Percentiles rank a stretch among this genome's conserved stretches.
These are phyloP conservation scores for Corythoichthys haematopterus DNA, from an alignment of 2,113 vertebrate species.

Conservation along the genomic window DNA sequence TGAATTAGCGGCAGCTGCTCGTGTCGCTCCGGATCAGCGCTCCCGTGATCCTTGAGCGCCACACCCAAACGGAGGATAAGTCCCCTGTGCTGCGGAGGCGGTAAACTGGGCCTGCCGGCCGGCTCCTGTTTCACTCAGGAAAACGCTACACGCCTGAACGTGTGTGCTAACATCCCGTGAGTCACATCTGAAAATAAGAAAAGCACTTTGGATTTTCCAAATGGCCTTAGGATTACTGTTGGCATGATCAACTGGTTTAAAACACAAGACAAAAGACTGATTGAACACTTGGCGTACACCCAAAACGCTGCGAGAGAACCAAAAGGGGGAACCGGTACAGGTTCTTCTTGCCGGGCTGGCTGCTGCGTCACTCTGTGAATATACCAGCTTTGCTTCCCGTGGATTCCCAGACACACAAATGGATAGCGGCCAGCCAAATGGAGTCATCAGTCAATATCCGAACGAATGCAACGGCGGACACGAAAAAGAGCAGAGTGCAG, in stretches of 20 bases:
- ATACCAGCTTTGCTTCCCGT: slow-evolving; percentile 27
- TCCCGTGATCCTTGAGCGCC: slow-evolving; percentile 62
- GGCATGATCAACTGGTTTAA: not conserved
- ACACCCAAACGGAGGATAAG: slow-evolving; percentile 64
- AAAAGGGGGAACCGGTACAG: slow-evolving; percentile 6
- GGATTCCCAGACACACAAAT: slow-evolving; percentile 7
- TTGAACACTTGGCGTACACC: slow-evolving; percentile 12
- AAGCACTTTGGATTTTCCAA: not conserved
- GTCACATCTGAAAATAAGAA: not conserved
- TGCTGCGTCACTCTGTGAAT: slow-evolving; percentile 13
- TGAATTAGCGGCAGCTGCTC: slow-evolving; percentile 59
- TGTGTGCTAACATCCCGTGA: slow-evolving; percentile 21
- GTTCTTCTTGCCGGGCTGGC: slow-evolving; percentile 6
- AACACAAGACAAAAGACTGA: not conserved
- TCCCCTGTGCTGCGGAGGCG: slow-evolving; percentile 42
- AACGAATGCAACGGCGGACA: too few species aligned
- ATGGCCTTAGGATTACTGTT: not conserved
- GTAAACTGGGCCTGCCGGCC: slow-evolving; percentile 28
- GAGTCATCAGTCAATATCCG: not conserved
- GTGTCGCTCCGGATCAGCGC: slow-evolving; percentile 63
- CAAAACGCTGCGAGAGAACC: slow-evolving; percentile 5
- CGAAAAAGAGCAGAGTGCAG: too few species aligned
- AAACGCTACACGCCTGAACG: slow-evolving; percentile 55
- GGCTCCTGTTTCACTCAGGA: slow-evolving; percentile 58
- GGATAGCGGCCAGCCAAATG: not conserved